Base-by-base conservation (phyloP, 2,888 invertebrate genomes). In the Papilio elwesi region DNA sequence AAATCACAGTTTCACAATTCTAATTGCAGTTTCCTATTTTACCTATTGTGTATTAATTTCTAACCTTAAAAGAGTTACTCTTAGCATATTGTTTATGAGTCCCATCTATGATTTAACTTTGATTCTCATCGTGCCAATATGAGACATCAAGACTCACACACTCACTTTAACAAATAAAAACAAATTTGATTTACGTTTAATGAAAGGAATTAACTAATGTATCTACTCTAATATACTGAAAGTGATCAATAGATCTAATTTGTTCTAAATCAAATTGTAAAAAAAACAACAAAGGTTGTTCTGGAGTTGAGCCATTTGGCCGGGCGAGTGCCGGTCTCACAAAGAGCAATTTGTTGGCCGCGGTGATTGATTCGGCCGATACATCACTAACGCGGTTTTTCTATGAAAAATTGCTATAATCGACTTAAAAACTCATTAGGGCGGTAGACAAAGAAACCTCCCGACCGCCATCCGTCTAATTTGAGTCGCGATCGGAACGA, bases 371-470 rank as follows among this genome's bases (percentile, higher is more conserved):
- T 93, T 87, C 91, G 81, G 85, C 86, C 92, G 88, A 93, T 93
- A 92, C 93, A 93, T 93, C 93, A 93, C 93, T 90, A 91, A 90
- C 87, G 92, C 89, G 92, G 92, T 91, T 93, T 93, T 93, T 93
- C 93, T 93, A 93, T 93, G 93, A 93, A 93, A 93, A 93, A 93
- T 93, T 88, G 91, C 91, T 86, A 91, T 93, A 93, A 93, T 93
- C 93, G 93, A 93, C 93, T 93, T 93, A 93, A 93, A 93, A 93
- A 93, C 92, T 93, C 93, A 93, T 93, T 93, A 93, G 90, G 89
- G 83, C 85, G 43, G 90, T 91, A 93, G 93, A 93, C 93, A 93
- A 93, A 93, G 93, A 90, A 90, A 89, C 87, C 89, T 86, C 79
- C 89, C 90, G 68, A 49, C 72, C 68, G 92, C 89, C 91, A 91